Percentiles rank a stretch among this genome's conserved stretches.
Conservation (phyloP, 2,797 vertebrate species). For the Anomalospiza imberbis region DNA sequence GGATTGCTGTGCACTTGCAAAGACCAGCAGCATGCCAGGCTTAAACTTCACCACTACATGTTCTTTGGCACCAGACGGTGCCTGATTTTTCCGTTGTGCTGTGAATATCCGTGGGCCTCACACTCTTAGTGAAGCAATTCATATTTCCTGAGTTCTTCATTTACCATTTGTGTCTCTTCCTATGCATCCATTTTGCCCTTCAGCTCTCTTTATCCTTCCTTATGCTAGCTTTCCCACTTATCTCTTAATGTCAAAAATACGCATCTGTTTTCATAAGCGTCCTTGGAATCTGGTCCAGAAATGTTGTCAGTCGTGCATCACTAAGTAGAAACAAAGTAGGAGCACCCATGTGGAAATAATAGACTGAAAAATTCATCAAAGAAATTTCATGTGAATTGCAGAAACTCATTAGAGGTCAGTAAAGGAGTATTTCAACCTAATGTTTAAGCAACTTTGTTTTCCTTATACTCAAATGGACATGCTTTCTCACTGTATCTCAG, state of each 20-base stretch:
- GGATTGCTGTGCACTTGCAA: not conserved
- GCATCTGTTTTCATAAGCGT: not conserved
- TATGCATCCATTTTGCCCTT: not conserved
- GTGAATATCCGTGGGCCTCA: not conserved
- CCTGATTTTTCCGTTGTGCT: not conserved
- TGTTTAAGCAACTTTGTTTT: not conserved
- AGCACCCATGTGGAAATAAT: not conserved
- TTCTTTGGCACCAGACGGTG: not conserved
- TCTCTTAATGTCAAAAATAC: not conserved
- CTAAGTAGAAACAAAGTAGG: not conserved
- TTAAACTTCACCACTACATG: not conserved
- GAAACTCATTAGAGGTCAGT: not conserved
- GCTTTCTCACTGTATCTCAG: not conserved
- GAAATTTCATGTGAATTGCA: not conserved
- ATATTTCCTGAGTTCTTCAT: not conserved
- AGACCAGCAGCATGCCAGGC: fast-evolving
- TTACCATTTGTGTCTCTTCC: not conserved
- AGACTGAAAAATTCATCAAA: not conserved
- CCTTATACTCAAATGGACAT: not conserved
- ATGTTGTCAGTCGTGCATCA: not conserved
- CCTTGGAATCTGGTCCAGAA: not conserved
- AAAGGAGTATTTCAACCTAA: not conserved
- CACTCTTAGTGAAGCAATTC: not conserved
- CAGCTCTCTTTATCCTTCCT: not conserved
- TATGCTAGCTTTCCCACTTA: not conserved